phyloP scores from a whole-genome alignment of 1,140 invertebrate species.

The Drosophila ercepeae region DNA sequence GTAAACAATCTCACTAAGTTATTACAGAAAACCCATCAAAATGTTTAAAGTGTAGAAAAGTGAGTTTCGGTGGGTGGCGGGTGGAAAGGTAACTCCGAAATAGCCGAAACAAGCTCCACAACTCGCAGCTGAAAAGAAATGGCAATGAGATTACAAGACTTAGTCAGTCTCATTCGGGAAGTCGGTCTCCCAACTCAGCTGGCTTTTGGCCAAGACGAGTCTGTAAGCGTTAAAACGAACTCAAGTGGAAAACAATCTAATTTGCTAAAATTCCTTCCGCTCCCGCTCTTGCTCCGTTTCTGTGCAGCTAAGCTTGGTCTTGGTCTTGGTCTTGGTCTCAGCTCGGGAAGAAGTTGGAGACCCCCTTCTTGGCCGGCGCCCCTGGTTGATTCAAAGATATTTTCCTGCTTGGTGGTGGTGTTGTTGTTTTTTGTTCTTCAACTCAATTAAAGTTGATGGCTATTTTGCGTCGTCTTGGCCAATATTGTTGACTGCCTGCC shows the following conservation, averaged over 20 bases:
- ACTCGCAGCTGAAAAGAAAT: constrained; percentile 7
- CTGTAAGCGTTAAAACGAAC: constrained; percentile 79
- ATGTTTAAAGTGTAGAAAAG: constrained; percentile 1
- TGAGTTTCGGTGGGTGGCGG: neutral
- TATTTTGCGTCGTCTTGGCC: constrained; percentile 68
- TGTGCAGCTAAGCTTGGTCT: constrained; percentile 1
- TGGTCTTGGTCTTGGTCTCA: neutral
- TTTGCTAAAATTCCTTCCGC: constrained; percentile 82
- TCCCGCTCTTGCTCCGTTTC: constrained; percentile 23
- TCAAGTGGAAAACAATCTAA: constrained; percentile 84
- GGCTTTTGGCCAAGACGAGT: constrained; percentile 28
- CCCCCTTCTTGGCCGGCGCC: neutral
- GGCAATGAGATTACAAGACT: constrained; percentile 45
- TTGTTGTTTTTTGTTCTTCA: constrained; percentile 62
- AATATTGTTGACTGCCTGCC: constrained; percentile 55
- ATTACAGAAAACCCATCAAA: too few relatives aligned
- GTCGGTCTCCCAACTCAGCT: neutral
- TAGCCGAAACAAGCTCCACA: constrained; percentile 13
- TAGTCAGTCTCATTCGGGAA: constrained; percentile 26
- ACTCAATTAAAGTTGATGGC: constrained; percentile 82
- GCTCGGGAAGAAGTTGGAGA: neutral
- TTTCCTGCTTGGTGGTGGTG: constrained; percentile 8
- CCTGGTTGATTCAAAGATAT: constrained; percentile 14
- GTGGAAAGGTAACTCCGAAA: constrained; percentile 30
- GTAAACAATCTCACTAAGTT: too few relatives aligned